Percentiles rank a stretch among this genome's conserved stretches.
phyloP scores from a whole-genome alignment of 1,140 invertebrate genomes.

The Hyposmocoma kahamanoa region DNA sequence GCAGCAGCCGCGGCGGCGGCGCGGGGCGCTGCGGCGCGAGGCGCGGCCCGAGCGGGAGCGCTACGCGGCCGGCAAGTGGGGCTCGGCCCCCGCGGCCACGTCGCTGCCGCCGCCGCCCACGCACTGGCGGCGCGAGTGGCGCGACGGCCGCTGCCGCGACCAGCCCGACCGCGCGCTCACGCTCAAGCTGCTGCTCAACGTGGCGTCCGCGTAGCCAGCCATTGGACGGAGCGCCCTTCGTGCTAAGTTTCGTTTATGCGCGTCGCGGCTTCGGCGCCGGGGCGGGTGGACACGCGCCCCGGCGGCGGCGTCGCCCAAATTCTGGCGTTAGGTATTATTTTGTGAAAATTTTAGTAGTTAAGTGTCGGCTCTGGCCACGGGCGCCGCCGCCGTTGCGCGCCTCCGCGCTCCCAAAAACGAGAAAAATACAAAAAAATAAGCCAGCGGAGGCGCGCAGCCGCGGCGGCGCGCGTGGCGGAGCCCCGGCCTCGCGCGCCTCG shows the following conservation, averaged over 20 bases:
- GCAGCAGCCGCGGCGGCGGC: constrained; percentile 37
- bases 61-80: constrained; percentile 69
- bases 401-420: constrained; percentile 32
- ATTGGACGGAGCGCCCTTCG: constrained; percentile 35
- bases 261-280: constrained; percentile 26
- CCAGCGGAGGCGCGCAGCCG: constrained; percentile 13
- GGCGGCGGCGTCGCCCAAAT: constrained; percentile 50
- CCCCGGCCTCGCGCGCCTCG: constrained; percentile 24
- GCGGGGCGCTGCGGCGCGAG: constrained; percentile 18
- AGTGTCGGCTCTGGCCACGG: constrained; percentile 31
- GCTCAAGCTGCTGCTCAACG: constrained; percentile 62
- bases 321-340: constrained; percentile 71
- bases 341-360: constrained; percentile 69
- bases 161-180: constrained; percentile 54
- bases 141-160: constrained; percentile 49
- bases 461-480: constrained; percentile 12
- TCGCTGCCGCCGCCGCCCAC: constrained; percentile 65
- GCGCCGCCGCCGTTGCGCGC: constrained; percentile 16
- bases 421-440: constrained; percentile 52
- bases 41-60: constrained; percentile 38
- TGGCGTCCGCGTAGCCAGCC: constrained; percentile 43
- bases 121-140: constrained; percentile 64
- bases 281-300: constrained; percentile 17
- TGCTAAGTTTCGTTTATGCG: constrained; percentile 63
- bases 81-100: constrained; percentile 58